Evolutionary conservation across 2,797 vertebrate species (phyloP).

Genomic region (Eleutherodactylus coqui): DNA sequence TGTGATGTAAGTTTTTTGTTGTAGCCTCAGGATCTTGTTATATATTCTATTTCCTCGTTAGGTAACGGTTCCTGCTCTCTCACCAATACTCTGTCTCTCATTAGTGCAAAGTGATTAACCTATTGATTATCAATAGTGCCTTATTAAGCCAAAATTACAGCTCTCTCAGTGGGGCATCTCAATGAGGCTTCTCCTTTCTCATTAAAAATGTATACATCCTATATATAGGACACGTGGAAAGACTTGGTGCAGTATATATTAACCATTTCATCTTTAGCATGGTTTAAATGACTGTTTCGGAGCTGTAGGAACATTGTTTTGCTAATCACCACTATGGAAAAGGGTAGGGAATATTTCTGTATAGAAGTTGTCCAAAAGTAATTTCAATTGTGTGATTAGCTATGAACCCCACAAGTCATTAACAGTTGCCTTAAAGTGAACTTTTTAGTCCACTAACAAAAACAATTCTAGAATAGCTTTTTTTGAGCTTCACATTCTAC

Average conservation of each 20-base stretch:
- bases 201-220: slow-evolving; percentile 52
- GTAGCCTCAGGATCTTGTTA: slow-evolving; percentile 49
- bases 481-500: too few relatives aligned
- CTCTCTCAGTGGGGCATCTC: slow-evolving; percentile 33
- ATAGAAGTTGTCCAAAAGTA: neutral
- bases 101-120: slow-evolving; percentile 64
- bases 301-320: neutral
- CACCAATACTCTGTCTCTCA: slow-evolving; percentile 57
- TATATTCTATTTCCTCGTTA: slow-evolving; percentile 56
- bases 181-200: slow-evolving; percentile 35
- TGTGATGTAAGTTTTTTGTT: slow-evolving; percentile 9
- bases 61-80: slow-evolving; percentile 30
- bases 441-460: too few relatives aligned
- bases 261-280: neutral
- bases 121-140: slow-evolving; percentile 63
- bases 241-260: slow-evolving; percentile 5
- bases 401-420: neutral
- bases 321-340: neutral
- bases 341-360: neutral
- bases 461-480: too few relatives aligned
- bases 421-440: neutral
- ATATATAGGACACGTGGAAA: slow-evolving; percentile 36
- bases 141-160: slow-evolving; percentile 63
- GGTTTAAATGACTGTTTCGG: neutral
- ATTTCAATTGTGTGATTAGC: neutral